These are phyloP conservation scores for Pygocentrus nattereri DNA, from an alignment of 2,797 vertebrate species.

Conservation along the genomic window DNA sequence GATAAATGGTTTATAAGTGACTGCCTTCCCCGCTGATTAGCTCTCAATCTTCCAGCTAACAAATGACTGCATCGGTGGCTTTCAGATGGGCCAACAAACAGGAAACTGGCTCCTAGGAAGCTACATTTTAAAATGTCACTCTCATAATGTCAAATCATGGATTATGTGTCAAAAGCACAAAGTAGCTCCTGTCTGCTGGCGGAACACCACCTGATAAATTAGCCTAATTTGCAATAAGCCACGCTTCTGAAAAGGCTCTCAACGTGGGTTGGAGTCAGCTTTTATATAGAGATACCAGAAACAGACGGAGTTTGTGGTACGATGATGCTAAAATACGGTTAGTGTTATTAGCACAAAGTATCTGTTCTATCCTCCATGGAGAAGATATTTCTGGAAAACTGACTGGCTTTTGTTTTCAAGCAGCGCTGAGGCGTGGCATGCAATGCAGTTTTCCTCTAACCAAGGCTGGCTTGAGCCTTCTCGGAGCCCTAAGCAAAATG, in stretches of 20 bases:
- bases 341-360: not conserved
- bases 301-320: not conserved
- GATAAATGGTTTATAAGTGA: conserved; percentile 78
- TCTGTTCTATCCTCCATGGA: too few relatives aligned
- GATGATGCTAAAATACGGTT: not conserved
- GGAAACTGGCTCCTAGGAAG: conserved; percentile 60
- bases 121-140: conserved; percentile 78
- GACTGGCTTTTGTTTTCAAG: too few relatives aligned
- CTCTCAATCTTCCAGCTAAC: conserved; percentile 72
- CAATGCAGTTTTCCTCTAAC: too few relatives aligned
- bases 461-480: too few relatives aligned
- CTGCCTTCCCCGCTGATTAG: conserved; percentile 73
- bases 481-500: too few relatives aligned
- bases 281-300: not conserved
- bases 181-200: conserved; percentile 57
- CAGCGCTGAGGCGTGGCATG: too few relatives aligned
- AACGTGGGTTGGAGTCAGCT: not conserved
- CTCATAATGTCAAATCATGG: conserved; percentile 78
- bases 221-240: conserved; percentile 57
- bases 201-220: conserved; percentile 65
- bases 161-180: conserved; percentile 73
- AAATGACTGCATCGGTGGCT: conserved; percentile 68
- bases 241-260: conserved; percentile 3
- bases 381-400: too few relatives aligned
- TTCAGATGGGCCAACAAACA: conserved; percentile 71